Percentiles rank a stretch among this genome's conserved stretches.
phyloP scores from a whole-genome alignment of 2,888 invertebrate species.

The Oxytorus armatus region DNA sequence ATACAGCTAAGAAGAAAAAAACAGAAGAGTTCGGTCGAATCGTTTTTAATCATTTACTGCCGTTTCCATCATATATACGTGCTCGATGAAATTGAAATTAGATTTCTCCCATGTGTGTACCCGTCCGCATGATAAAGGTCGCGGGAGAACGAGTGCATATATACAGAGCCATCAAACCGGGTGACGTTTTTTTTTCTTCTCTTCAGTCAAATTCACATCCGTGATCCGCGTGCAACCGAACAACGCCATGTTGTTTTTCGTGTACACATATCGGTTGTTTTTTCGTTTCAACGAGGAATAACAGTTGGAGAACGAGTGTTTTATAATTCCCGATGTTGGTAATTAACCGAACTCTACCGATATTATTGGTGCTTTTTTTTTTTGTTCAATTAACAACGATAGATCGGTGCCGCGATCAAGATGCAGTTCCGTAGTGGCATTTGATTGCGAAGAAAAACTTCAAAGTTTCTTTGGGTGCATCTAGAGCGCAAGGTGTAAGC shows the following conservation, averaged over 20 bases:
- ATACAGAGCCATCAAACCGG: slow-evolving; percentile 50
- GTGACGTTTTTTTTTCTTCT: slow-evolving; percentile 57
- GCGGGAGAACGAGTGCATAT: background rate
- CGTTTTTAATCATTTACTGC: background rate
- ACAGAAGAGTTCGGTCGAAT: background rate
- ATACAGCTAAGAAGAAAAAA: background rate
- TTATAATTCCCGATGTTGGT: too few relatives aligned
- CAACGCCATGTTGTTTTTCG: slow-evolving; percentile 63
- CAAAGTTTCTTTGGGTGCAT: slow-evolving; percentile 14
- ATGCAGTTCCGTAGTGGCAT: slow-evolving; percentile 10
- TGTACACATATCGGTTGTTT: slow-evolving; percentile 3
- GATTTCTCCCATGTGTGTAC: background rate
- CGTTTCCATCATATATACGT: background rate
- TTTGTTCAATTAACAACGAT: slow-evolving; percentile 2
- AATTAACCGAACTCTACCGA: too few relatives aligned
- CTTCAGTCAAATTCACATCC: background rate
- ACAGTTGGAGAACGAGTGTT: too few relatives aligned
- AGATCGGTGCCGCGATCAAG: slow-evolving; percentile 23
- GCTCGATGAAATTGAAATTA: too few relatives aligned
- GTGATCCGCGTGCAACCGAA: slow-evolving; percentile 18
- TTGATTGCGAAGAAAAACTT: slow-evolving; percentile 17
- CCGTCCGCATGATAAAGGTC: background rate
- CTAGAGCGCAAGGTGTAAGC: slow-evolving; percentile 49
- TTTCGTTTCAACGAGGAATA: background rate
- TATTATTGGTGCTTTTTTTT: too few relatives aligned